These are phyloP conservation scores for Lutjanus erythropterus DNA, from an alignment of 2,113 vertebrate species.

Conservation along the genomic window DNA sequence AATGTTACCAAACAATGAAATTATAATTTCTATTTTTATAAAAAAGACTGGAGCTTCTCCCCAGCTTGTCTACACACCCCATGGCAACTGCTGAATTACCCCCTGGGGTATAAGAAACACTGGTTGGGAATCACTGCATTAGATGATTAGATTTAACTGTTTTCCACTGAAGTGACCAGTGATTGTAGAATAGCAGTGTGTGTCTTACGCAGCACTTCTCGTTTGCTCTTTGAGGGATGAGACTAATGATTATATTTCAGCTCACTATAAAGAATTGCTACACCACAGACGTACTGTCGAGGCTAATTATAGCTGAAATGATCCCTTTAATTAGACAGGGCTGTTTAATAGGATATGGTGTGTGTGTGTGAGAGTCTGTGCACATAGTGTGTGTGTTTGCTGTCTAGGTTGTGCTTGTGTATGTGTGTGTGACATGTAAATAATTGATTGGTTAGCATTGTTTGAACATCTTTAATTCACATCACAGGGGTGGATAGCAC, in stretches of 20 bases:
- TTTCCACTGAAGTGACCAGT: constrained; percentile 9
- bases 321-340: constrained; percentile 31
- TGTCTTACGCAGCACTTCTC: constrained; percentile 30
- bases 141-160: constrained; percentile 4
- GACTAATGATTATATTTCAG: constrained; percentile 36
- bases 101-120: not conserved
- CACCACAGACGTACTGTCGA: not conserved
- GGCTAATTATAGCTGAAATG: constrained; percentile 43
- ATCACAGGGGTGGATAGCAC: constrained; percentile 6
- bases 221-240: constrained; percentile 27
- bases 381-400: constrained; percentile 25
- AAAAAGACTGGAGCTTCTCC: not conserved
- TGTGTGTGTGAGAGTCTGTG: not conserved
- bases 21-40: not conserved
- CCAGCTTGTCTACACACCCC: not conserved
- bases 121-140: constrained; percentile 8
- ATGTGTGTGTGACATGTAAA: constrained; percentile 44
- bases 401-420: constrained; percentile 8
- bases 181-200: not conserved
- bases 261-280: constrained; percentile 14
- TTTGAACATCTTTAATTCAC: constrained; percentile 57
- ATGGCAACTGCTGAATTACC: not conserved
- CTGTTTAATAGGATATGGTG: constrained; percentile 12
- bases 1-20: too few species aligned
- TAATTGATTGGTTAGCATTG: constrained; percentile 51